A percentile compares a stretch with the other conserved stretches of the same genome.
Conservation (phyloP, 2,888 invertebrate genomes). For the Aphodius sticticus region DNA sequence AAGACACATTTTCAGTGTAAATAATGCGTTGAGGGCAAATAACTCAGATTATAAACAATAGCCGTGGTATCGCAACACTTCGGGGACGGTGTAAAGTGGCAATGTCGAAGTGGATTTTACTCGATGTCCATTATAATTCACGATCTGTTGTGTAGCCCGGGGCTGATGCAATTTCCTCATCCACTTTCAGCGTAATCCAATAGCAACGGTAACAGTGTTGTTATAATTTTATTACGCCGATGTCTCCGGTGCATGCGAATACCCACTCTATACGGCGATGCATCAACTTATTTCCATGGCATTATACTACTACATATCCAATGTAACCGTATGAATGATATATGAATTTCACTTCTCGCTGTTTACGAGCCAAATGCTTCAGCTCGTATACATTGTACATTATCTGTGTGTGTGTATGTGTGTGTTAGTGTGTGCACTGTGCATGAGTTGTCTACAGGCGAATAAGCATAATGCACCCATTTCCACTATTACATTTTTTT, state of each 20-base stretch:
- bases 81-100: neutral
- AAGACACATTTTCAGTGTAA: neutral
- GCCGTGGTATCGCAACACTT: neutral
- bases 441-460: neutral
- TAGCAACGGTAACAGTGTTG: neutral
- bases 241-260: conserved; percentile 4
- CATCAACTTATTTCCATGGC: neutral
- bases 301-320: neutral
- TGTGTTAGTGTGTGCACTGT: neutral
- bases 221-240: neutral
- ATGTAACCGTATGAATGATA: neutral
- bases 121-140: conserved; percentile 4
- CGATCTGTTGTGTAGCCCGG: neutral
- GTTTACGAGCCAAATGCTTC: neutral
- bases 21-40: neutral
- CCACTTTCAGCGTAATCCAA: conserved; percentile 4
- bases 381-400: conserved; percentile 4
- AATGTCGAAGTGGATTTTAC: conserved; percentile 4
- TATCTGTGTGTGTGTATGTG: neutral
- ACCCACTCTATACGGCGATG: conserved; percentile 4
- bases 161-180: conserved; percentile 4
- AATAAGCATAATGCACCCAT: neutral
- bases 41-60: neutral
- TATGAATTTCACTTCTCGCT: conserved; percentile 4
- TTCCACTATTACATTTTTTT: neutral